Base-by-base conservation (phyloP, 2,888 invertebrate genomes). In the Drosophila cognata region DNA sequence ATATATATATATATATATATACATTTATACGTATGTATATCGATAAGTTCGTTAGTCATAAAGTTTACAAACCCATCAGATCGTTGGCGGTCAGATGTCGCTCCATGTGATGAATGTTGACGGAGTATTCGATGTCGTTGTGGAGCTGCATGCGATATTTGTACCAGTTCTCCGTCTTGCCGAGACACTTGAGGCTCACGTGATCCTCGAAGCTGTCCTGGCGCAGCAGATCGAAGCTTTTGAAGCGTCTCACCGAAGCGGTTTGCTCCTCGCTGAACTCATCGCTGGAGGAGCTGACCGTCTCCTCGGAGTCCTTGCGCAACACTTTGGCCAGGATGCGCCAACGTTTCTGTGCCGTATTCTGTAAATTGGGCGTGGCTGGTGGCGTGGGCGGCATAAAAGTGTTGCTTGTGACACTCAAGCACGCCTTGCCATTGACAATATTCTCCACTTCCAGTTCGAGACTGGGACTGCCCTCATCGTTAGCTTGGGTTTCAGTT, bases 301-400 rank as follows among this genome's bases (percentile, higher is more conserved):
- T 91, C 68, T 93, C 93, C 69, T 93, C 93, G 4, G 93, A 93
- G 31, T 93, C 93, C 62, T 92, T 93, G 74, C 93, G 93, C 79
- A 96, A 91, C 52, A 95, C 96, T 81, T 95, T 95, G 64, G 96
- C 96, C 84, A 96, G 93, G 56, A 96, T 94, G 74, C 95, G 95
- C 96, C 96, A 96, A 83, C 96, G 94, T 90, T 95, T 94, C 74
- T 95, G 94, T 29, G 96, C 96, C 76, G 94, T 94, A 89, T 90
- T 93, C 70, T 91, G 90, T 55, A 90, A 74, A 71, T 89, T 90
- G 51, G 91, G 91, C 50, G 92, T 92, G 65, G 91, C 91, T 48
- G 92, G 92, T 4, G 93, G 92, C n/a, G 92, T 91, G 56, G 91
- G 92, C 57, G 89, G 91, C 83, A 85, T 82, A 13, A 79, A 87